Percentiles rank a stretch among this genome's conserved stretches.
Conservation (phyloP, 2,888 invertebrate genomes). For the Sinhomidia bicolor region DNA sequence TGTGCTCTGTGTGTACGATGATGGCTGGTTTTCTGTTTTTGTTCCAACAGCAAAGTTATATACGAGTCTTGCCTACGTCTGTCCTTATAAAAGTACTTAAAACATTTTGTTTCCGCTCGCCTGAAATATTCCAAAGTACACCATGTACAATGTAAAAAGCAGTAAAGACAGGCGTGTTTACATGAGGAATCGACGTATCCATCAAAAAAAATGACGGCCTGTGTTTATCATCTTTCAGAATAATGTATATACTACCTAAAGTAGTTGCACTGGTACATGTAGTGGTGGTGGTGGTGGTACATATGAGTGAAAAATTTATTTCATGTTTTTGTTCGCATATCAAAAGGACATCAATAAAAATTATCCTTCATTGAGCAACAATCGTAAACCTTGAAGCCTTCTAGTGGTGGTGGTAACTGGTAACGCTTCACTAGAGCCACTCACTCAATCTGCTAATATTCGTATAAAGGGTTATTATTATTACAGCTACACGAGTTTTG, state of each 20-base stretch:
- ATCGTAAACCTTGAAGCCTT: slow-evolving; percentile 53
- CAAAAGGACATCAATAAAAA: slow-evolving; percentile 55
- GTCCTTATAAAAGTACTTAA: too few species aligned
- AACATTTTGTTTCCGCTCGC: too few species aligned
- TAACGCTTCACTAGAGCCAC: not conserved
- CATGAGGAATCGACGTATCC: not conserved
- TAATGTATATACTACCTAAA: not conserved
- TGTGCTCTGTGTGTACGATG: too few species aligned
- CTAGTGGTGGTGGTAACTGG: too few species aligned
- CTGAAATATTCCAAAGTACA: too few species aligned
- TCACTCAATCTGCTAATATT: not conserved
- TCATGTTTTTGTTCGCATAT: not conserved
- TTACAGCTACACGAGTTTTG: not conserved
- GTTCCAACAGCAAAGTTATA: too few species aligned
- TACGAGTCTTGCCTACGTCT: too few species aligned
- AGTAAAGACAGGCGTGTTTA: too few species aligned
- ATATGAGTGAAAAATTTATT: not conserved
- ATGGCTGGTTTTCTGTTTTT: too few species aligned
- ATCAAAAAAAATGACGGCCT: not conserved
- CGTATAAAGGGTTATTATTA: not conserved
- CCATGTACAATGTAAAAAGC: not conserved
- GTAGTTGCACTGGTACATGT: too few species aligned
- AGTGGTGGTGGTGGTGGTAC: not conserved
- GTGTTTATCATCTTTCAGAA: not conserved
- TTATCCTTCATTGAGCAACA: slow-evolving; percentile 56